Evolutionary conservation across 2,113 vertebrate species (phyloP).

Genomic region (Platysteira castanea): DNA sequence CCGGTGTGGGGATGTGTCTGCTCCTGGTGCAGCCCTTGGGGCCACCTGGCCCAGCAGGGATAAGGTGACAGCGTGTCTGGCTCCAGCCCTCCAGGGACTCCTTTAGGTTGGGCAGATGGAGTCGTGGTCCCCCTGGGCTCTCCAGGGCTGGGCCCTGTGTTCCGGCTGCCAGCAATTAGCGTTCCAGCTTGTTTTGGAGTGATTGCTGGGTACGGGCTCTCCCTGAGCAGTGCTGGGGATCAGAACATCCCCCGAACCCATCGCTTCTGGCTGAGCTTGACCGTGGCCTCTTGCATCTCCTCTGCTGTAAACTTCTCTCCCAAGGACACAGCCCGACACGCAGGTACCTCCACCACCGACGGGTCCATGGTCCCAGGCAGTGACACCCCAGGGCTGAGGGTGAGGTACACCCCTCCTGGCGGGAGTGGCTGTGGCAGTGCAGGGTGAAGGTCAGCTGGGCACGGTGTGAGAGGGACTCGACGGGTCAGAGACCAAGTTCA

Average conservation of each 20-base stretch:
- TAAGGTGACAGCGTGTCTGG: background rate
- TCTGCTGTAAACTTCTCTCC: background rate
- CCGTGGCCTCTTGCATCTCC: background rate
- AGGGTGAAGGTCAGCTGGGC: background rate
- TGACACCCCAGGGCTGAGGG: background rate
- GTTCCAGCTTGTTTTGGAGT: background rate
- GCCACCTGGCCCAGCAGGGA: background rate
- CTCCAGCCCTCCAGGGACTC: background rate
- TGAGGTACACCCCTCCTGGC: background rate
- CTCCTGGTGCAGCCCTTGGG: background rate
- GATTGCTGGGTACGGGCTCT: rapidly evolving
- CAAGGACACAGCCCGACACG: rapidly evolving
- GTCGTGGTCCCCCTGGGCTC: background rate
- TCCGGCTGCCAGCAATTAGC: background rate
- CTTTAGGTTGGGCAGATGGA: background rate
- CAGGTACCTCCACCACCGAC: rapidly evolving
- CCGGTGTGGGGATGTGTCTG: rapidly evolving
- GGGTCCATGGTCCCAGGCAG: rapidly evolving
- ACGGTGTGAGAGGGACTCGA: background rate
- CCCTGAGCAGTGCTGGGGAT: background rate
- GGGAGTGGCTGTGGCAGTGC: background rate
- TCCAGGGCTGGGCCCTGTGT: background rate
- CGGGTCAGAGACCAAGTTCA: background rate
- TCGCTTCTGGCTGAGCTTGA: background rate
- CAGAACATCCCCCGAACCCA: background rate